Evolutionary conservation across 1,140 invertebrate species (phyloP).

Genomic region (Drosophila takahashii): DNA sequence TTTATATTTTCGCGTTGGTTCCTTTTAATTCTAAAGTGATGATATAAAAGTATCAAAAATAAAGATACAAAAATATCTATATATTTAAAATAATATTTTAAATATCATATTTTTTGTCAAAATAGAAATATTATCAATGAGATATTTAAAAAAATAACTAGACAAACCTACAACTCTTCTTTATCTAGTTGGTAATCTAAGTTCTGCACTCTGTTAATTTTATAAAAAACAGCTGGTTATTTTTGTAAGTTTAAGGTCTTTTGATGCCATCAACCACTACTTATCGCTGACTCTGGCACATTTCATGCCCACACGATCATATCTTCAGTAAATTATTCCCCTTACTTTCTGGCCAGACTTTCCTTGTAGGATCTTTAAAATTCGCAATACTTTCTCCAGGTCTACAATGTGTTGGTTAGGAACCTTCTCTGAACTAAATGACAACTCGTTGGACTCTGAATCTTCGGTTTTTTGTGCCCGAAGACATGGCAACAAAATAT

Average conservation of each 20-base stretch:
- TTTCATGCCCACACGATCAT: constrained; percentile 26
- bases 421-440: constrained; percentile 53
- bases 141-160: too few species aligned
- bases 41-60: too few species aligned
- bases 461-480: constrained; percentile 45
- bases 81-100: too few species aligned
- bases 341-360: constrained; percentile 23
- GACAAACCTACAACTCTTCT: too few species aligned
- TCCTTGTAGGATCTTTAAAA: constrained; percentile 18
- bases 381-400: constrained; percentile 23
- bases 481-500: constrained; percentile 60
- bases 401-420: constrained; percentile 19
- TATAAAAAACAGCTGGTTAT: neutral
- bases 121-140: too few species aligned
- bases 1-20: too few species aligned
- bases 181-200: too few species aligned
- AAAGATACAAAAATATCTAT: too few species aligned
- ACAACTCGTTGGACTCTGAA: constrained; percentile 63
- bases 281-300: constrained; percentile 8
- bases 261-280: neutral
- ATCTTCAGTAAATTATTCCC: constrained; percentile 11
- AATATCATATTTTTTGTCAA: too few species aligned
- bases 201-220: neutral
- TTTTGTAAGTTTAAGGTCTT: too few species aligned
- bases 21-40: too few species aligned